Percentiles rank a stretch among this genome's conserved stretches.
Evolutionary conservation across 2,888 invertebrate species (phyloP).

Genomic region (Cinara cedri): DNA sequence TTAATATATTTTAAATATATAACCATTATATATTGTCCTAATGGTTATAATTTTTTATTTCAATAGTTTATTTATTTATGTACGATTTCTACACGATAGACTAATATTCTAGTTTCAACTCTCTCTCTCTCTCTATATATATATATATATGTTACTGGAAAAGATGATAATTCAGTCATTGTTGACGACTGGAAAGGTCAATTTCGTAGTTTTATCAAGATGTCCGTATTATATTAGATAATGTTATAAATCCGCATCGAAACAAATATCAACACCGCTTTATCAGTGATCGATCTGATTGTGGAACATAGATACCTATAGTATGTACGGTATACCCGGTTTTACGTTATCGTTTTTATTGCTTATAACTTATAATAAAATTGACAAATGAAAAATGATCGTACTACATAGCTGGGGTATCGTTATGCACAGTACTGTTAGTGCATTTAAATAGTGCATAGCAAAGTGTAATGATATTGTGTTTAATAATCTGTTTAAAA

Average conservation of each 20-base stretch:
- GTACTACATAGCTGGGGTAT: not conserved
- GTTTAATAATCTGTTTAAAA: not conserved
- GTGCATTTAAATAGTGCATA: too few species aligned
- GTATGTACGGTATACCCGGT: not conserved
- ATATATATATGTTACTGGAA: too few species aligned
- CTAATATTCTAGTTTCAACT: too few species aligned
- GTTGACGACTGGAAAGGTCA: not conserved
- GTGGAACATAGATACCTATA: not conserved
- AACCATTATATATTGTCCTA: too few species aligned
- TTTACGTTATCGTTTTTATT: not conserved
- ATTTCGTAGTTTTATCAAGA: not conserved
- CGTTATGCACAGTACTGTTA: not conserved
- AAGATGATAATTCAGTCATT: conserved; percentile 7
- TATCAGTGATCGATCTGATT: not conserved
- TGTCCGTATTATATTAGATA: not conserved
- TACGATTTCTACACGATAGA: too few species aligned
- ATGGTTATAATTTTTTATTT: too few species aligned
- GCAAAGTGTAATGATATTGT: too few species aligned
- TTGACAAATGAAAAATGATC: not conserved
- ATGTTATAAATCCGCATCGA: not conserved
- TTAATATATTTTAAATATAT: too few species aligned
- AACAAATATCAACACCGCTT: not conserved
- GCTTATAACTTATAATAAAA: not conserved
- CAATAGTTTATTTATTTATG: too few species aligned
- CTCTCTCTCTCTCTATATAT: too few species aligned